Percentiles rank a stretch among this genome's conserved stretches.
These are phyloP conservation scores for Zaprionus obscuricornis DNA, from an alignment of 2,888 invertebrate genomes.

Conservation along the genomic window DNA sequence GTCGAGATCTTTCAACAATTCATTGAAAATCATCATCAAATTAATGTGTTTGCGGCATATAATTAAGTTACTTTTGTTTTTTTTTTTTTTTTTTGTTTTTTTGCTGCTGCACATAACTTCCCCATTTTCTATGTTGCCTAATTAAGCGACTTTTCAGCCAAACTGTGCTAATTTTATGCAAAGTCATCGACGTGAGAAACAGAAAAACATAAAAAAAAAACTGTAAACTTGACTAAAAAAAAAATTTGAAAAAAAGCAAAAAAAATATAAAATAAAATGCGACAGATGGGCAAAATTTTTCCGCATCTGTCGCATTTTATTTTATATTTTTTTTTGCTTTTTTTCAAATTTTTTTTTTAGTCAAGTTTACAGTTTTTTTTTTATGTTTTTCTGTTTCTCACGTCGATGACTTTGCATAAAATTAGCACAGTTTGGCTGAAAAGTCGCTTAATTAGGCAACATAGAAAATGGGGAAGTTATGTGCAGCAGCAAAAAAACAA, in stretches of 20 bases:
- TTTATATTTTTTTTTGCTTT: constrained; percentile 42
- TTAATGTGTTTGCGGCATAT: constrained; percentile 35
- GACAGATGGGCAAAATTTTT: constrained; percentile 52
- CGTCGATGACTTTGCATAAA: constrained; percentile 63
- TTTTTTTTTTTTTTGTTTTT: too few species aligned
- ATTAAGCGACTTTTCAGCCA: constrained; percentile 51
- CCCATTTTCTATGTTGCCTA: constrained; percentile 37
- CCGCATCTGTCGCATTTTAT: constrained; percentile 54
- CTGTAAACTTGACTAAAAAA: constrained; percentile 16
- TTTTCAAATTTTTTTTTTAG: constrained; percentile 9
- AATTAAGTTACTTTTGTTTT: constrained; percentile 30
- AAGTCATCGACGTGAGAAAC: constrained; percentile 58
- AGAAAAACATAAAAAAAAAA: constrained; percentile 24
- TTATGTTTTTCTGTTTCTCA: constrained; percentile 36
- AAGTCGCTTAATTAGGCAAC: constrained; percentile 55
- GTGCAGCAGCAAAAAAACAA: constrained; percentile 9
- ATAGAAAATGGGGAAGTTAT: constrained; percentile 43
- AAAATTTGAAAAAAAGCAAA: constrained; percentile 46
- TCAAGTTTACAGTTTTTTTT: constrained; percentile 29
- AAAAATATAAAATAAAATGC: too few species aligned
- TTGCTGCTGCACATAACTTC: constrained; percentile 46
- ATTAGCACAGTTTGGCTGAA: constrained; percentile 55
- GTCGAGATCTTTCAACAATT: constrained; percentile 8
- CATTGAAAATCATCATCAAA: constrained; percentile 36
- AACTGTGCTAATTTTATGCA: constrained; percentile 65